A percentile compares a stretch with the other conserved stretches of the same genome.
Conservation (phyloP, 1,140 invertebrate genomes). For the Laupala kohalensis region DNA sequence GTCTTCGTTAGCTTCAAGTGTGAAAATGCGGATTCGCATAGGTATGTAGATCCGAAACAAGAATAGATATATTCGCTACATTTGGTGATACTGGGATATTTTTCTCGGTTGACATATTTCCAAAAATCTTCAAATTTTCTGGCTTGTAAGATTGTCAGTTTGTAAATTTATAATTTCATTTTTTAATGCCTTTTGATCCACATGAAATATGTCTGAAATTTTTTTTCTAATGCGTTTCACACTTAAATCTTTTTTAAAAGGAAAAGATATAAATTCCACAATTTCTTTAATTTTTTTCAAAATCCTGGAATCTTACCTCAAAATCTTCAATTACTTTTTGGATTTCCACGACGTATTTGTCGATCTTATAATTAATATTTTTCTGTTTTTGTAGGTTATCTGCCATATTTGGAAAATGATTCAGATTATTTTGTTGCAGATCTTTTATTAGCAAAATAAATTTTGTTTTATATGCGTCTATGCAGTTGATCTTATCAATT, state of each 20-base stretch:
- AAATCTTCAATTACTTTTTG: conserved; percentile 15
- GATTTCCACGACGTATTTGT: conserved; percentile 15
- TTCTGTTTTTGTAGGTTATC: conserved; percentile 18
- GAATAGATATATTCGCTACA: conserved; percentile 18
- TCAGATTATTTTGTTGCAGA: conserved; percentile 19
- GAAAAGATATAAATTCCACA: conserved; percentile 15
- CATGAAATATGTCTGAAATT: conserved; percentile 16
- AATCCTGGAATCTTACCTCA: conserved; percentile 13
- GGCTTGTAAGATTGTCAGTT: conserved; percentile 14
- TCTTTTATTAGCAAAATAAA: conserved; percentile 17
- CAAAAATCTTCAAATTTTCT: conserved; percentile 13
- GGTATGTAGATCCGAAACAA: conserved; percentile 12
- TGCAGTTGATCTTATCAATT: conserved; percentile 12
- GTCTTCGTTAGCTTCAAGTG: conserved; percentile 11
- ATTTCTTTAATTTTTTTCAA: conserved; percentile 15
- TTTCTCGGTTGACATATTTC: conserved; percentile 22
- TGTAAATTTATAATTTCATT: conserved; percentile 18
- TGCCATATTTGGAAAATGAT: conserved; percentile 18
- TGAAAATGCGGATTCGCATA: conserved; percentile 13
- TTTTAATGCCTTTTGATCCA: conserved; percentile 14
- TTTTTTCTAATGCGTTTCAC: conserved; percentile 14
- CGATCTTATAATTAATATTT: conserved; percentile 17
- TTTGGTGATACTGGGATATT: conserved; percentile 24
- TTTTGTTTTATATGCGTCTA: conserved; percentile 17
- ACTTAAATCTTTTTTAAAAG: conserved; percentile 18